Percentiles rank a stretch among this genome's conserved stretches.
Evolutionary conservation across 2,888 invertebrate genomes (phyloP).

Genomic region (Metopia argyrocephala): DNA sequence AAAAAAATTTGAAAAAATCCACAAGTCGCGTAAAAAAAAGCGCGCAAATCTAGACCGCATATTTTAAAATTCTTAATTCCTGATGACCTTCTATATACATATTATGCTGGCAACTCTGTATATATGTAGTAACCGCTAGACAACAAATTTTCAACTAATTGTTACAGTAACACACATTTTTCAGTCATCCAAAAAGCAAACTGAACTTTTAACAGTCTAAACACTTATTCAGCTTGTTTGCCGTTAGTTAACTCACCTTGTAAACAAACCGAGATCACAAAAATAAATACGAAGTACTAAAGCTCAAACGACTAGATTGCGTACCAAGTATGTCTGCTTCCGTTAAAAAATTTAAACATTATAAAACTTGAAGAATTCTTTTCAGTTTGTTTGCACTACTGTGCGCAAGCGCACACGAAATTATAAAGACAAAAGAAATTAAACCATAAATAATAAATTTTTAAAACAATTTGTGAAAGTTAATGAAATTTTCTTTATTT

Average conservation of each 20-base stretch:
- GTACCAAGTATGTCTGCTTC: constrained; percentile 46
- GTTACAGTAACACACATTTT: constrained; percentile 54
- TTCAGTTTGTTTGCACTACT: constrained; percentile 58
- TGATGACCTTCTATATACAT: no score
- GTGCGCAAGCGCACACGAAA: constrained; percentile 39
- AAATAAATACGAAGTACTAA: constrained; percentile 22
- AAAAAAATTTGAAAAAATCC: no score
- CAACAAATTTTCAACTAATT: neutral
- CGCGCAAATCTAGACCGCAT: no score
- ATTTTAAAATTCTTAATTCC: no score
- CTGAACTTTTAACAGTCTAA: no score
- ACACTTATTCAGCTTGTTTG: neutral
- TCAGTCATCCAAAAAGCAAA: neutral
- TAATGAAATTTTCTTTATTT: neutral
- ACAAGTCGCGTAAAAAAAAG: no score
- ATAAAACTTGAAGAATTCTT: constrained; percentile 36
- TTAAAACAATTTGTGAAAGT: constrained; percentile 20
- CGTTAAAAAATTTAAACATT: constrained; percentile 44
- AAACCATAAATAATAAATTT: neutral
- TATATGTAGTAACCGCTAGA: constrained; percentile 20
- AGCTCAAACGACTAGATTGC: constrained; percentile 11
- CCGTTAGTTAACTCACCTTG: constrained; percentile 50
- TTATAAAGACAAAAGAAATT: neutral
- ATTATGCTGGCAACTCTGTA: constrained; percentile 21
- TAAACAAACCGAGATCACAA: neutral